Evolutionary conservation across 2,113 vertebrate genomes (phyloP), one percentile per base, ranked within the genome.

Genomic region (Athene cunicularia): DNA sequence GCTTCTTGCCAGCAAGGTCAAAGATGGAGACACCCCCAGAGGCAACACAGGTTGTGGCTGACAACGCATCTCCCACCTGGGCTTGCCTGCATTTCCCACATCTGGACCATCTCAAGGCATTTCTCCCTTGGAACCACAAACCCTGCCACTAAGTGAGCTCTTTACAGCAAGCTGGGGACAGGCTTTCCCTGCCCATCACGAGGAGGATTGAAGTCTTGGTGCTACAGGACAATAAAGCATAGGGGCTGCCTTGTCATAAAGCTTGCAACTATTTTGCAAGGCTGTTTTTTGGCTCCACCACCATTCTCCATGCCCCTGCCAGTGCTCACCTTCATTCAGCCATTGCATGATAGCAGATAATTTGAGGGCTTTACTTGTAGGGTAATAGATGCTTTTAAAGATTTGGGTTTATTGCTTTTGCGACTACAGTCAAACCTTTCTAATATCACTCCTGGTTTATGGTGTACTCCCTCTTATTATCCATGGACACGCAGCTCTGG

Each of bases 381-480:
- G 67, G 53, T 66, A 75, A 91, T 80, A 77, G 73, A 63, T 33
- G 62, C 86, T 66, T 95, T 96, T 95, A 86, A 91, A 95, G 86
- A 72, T 88, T 71, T 77, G 80, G 43, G 85, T 88, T 91, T 92
- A 70, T 89, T 90, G 80, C 92, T 91, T 68, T 89, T 5, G 1
- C 17, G 12, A 86, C 91, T 93, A n/a, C 11, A 76, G 24, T 64
- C 92, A 90, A 89, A 87, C 67, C 37, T 49, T 67, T 85, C 88
- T 70, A 86, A 52, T 62, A 43, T n/a, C 20, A 5, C 49, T 50
- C 50, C 45, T 49, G 45, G 15, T 74, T 93, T 72, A 53, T 17
- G 24, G 21, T 3, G 3, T 24, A 7, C 21, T 77, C 49, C 23
- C 22, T 22, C 15, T 37, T 68, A 17, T 21, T 43, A 14, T 43